Conservation (phyloP, 2,113 vertebrate species). For the Bambusicola thoracicus region DNA sequence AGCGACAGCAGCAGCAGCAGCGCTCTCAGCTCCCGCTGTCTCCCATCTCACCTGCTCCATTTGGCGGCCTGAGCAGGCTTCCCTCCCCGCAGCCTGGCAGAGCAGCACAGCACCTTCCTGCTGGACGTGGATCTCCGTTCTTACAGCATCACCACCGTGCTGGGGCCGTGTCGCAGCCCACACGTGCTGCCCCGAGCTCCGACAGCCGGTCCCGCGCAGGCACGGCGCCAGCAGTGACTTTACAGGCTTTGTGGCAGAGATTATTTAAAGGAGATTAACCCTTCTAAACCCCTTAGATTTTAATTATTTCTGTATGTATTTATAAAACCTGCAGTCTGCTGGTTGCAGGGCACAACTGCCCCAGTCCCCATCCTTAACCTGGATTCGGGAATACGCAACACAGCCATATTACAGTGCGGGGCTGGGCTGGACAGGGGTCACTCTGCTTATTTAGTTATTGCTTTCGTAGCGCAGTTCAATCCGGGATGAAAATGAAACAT, state of each 20-base stretch:
- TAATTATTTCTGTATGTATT: constrained; percentile 95
- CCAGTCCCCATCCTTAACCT: constrained; percentile 75
- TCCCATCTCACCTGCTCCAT: not conserved
- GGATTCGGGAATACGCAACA: constrained; percentile 28
- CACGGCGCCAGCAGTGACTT: constrained; percentile 80
- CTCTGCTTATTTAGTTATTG: constrained; percentile 8
- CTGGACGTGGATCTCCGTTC: not conserved
- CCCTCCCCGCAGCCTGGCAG: not conserved
- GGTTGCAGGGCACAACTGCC: constrained; percentile 77
- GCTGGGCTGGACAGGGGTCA: not conserved
- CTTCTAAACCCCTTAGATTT: constrained; percentile 92
- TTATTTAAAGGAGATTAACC: constrained; percentile 91
- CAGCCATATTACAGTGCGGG: not conserved
- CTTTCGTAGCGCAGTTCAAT: not conserved
- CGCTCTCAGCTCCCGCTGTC: not conserved
- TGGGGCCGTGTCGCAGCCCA: not conserved
- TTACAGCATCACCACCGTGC: fast-evolving
- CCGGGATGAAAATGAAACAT: not conserved
- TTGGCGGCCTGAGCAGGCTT: not conserved
- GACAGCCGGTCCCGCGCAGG: constrained; percentile 78
- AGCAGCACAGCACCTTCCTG: not conserved
- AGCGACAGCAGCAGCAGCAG: not conserved
- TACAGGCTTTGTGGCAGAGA: constrained; percentile 86
- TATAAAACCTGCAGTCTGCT: constrained; percentile 85
- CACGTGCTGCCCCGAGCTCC: constrained; percentile 73